These are phyloP conservation scores for Neodontobutis hainanensis DNA, from an alignment of 2,113 vertebrate genomes.

Conservation along the genomic window DNA sequence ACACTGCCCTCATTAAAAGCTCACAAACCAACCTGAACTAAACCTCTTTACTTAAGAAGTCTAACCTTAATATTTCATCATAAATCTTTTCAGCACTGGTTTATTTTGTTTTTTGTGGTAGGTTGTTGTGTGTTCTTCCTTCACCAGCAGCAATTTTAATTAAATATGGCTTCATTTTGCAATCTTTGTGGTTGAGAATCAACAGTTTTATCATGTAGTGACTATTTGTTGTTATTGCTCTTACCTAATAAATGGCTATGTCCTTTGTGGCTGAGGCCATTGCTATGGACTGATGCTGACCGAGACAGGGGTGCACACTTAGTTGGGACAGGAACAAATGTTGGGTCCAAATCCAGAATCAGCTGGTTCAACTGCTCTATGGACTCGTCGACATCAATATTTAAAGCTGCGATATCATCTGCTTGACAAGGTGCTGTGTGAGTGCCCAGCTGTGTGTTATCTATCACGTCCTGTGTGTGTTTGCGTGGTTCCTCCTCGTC, in stretches of 20 bases:
- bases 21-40: constrained; percentile 9
- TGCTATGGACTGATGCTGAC: constrained; percentile 64
- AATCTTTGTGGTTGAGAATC: neutral
- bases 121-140: neutral
- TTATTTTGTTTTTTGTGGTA: constrained; percentile 13
- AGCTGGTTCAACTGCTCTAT: constrained; percentile 95
- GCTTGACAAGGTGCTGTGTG: constrained; percentile 34
- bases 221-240: constrained; percentile 15
- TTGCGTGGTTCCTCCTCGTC: neutral
- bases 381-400: constrained; percentile 91
- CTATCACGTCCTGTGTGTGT: neutral
- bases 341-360: constrained; percentile 94
- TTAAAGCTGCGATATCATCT: constrained; percentile 77
- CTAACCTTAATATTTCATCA: neutral
- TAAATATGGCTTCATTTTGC: neutral
- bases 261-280: constrained; percentile 62
- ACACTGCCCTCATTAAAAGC: constrained; percentile 23
- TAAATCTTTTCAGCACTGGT: constrained; percentile 10
- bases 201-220: neutral
- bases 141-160: neutral
- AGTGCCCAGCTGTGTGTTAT: neutral
- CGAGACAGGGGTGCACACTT: constrained; percentile 71
- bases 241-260: constrained; percentile 77
- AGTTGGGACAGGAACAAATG: constrained; percentile 89
- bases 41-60: constrained; percentile 8